These are phyloP conservation scores for Neodiprion fabricii DNA, from an alignment of 1,140 invertebrate species.

Conservation along the genomic window DNA sequence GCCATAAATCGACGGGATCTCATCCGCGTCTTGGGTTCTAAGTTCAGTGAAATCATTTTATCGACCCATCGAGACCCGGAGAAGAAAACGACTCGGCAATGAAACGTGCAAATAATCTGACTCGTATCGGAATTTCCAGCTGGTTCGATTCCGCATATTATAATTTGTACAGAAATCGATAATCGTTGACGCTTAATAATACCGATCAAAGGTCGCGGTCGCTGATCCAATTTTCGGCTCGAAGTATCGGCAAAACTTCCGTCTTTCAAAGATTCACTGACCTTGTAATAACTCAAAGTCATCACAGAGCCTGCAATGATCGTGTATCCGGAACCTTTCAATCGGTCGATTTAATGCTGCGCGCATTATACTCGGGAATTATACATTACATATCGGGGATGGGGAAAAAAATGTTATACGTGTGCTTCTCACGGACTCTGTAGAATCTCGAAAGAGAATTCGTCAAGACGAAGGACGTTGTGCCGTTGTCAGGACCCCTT, in stretches of 20 bases:
- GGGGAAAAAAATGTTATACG: neutral
- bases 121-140: no score
- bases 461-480: neutral
- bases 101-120: no score
- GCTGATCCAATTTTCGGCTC: neutral
- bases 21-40: no score
- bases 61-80: no score
- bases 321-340: neutral
- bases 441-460: neutral
- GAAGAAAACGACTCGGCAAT: no score
- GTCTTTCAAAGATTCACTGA: neutral
- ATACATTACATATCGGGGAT: neutral
- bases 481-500: no score
- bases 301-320: neutral
- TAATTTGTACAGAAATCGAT: no score
- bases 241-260: neutral
- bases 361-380: neutral
- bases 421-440: neutral
- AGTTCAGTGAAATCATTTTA: no score
- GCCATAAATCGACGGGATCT: no score
- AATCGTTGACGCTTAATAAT: no score
- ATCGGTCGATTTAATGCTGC: neutral
- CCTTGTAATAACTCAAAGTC: neutral
- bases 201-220: neutral
- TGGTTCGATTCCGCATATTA: no score